A percentile compares a stretch with the other conserved stretches of the same genome.
phyloP scores from a whole-genome alignment of 92 coral and sea anemone genomes.

The Palythoa grandis region DNA sequence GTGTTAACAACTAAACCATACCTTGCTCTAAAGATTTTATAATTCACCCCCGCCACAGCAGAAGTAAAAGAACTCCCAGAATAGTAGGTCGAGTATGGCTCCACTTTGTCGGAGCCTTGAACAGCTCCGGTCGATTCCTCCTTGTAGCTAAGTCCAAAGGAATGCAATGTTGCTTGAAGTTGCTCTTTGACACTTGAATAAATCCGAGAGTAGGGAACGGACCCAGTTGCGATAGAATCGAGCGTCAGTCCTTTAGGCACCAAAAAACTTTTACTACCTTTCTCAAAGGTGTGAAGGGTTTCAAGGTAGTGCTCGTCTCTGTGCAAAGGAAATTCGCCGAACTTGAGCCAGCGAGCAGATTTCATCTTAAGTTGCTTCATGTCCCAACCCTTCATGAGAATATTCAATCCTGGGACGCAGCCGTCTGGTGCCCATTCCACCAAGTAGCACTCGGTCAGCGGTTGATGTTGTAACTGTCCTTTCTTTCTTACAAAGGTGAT shows the following conservation, averaged over 20 bases:
- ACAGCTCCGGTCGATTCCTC: constrained; percentile 11
- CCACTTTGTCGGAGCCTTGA: constrained; percentile 16
- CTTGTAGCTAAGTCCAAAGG: constrained; percentile 1
- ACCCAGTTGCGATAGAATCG: background rate
- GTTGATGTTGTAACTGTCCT: constrained; percentile 4
- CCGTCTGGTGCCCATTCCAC: constrained; percentile 39
- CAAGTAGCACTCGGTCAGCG: constrained; percentile 34
- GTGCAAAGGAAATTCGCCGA: constrained; percentile 7
- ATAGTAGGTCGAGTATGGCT: constrained; percentile 2
- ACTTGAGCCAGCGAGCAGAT: constrained; percentile 36
- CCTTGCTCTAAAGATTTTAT: constrained; percentile 23
- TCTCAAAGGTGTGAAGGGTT: constrained; percentile 14
- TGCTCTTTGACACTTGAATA: constrained; percentile 13
- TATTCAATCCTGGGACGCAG: constrained; percentile 26
- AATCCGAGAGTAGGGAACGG: constrained; percentile 7
- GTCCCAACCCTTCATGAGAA: constrained; percentile 39
- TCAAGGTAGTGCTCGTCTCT: constrained; percentile 17
- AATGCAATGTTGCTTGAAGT: constrained; percentile 14
- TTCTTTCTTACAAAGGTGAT: constrained; percentile 27
- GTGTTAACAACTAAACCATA: background rate
- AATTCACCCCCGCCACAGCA: constrained; percentile 31
- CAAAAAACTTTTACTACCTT: constrained; percentile 8
- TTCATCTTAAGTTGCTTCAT: constrained; percentile 22
- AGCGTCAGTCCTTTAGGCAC: constrained; percentile 25
- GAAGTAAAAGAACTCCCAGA: background rate